phyloP scores from a whole-genome alignment of 1,140 invertebrate species.

The Neodiprion virginianus region DNA sequence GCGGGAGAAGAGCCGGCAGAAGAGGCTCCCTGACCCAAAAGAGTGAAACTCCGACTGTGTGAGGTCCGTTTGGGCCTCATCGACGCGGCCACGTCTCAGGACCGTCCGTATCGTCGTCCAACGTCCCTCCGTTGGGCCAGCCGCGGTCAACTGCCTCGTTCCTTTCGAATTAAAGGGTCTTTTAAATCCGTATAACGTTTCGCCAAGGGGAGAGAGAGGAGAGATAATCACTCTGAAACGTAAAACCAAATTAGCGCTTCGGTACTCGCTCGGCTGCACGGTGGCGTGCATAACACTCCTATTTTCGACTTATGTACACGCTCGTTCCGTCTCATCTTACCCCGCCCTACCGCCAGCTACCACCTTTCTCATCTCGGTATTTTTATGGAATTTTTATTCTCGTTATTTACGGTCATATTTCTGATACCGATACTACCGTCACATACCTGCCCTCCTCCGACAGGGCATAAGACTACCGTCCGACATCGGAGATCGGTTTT shows the following conservation, averaged over 20 bases:
- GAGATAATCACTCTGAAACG: constrained; percentile 2
- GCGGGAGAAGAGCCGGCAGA: neutral
- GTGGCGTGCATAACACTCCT: neutral
- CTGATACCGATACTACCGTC: neutral
- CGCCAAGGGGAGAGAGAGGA: neutral
- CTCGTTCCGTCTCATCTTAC: neutral
- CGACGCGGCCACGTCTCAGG: neutral
- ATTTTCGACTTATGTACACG: neutral
- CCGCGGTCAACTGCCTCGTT: neutral
- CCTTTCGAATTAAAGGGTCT: neutral
- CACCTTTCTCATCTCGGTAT: neutral
- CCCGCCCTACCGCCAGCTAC: neutral
- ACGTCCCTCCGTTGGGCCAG: neutral
- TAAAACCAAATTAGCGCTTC: constrained; percentile 5
- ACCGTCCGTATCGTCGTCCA: neutral
- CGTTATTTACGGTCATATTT: constrained; percentile 2
- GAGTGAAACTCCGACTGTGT: constrained; percentile 1
- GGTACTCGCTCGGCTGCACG: neutral
- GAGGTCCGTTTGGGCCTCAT: neutral
- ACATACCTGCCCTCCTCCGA: neutral
- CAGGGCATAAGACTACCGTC: neutral
- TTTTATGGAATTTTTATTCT: neutral
- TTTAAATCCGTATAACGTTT: constrained; percentile 7
- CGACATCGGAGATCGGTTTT: neutral
- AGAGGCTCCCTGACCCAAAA: constrained; percentile 2